Evolutionary conservation across 37 sponge, comb jelly and placozoan genomes (phyloP).

Genomic region (Spongilla lacustris): DNA sequence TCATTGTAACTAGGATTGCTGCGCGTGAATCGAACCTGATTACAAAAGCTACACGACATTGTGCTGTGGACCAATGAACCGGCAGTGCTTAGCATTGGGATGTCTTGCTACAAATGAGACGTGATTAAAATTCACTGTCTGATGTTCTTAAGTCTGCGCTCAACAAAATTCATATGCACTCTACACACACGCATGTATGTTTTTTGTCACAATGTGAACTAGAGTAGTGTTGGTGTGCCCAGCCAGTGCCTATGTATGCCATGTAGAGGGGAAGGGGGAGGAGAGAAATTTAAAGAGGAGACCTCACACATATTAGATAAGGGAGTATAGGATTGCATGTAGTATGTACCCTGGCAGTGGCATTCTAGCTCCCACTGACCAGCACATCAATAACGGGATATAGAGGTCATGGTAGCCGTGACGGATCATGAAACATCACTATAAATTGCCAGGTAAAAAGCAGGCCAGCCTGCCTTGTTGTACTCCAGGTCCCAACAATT

Average conservation of each 20-base stretch:
- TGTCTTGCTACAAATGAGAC: too few relatives aligned
- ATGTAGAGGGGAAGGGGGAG: background rate
- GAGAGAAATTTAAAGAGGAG: too few relatives aligned
- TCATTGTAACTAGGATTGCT: too few relatives aligned
- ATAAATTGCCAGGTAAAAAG: too few relatives aligned
- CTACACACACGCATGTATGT: background rate
- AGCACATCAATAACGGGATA: slow-evolving; percentile 96
- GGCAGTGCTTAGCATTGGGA: too few relatives aligned
- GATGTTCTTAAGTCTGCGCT: too few relatives aligned
- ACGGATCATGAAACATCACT: slow-evolving; percentile 42
- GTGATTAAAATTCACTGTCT: too few relatives aligned
- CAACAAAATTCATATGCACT: too few relatives aligned
- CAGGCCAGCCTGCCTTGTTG: slow-evolving; percentile 94
- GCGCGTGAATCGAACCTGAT: too few relatives aligned
- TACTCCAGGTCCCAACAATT: slow-evolving; percentile 99
- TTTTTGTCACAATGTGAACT: slow-evolving; percentile 67
- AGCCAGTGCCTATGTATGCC: slow-evolving; percentile 93
- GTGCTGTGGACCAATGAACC: too few relatives aligned
- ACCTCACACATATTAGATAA: background rate
- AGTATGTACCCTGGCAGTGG: slow-evolving; percentile 81
- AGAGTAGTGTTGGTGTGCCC: slow-evolving; percentile 99
- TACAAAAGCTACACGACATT: too few relatives aligned
- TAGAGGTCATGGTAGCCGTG: slow-evolving; percentile 97
- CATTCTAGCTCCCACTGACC: slow-evolving; percentile 89
- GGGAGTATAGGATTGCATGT: background rate